These are phyloP conservation scores for Ptyas mucosa DNA, from an alignment of 2,113 vertebrate species.

Conservation along the genomic window DNA sequence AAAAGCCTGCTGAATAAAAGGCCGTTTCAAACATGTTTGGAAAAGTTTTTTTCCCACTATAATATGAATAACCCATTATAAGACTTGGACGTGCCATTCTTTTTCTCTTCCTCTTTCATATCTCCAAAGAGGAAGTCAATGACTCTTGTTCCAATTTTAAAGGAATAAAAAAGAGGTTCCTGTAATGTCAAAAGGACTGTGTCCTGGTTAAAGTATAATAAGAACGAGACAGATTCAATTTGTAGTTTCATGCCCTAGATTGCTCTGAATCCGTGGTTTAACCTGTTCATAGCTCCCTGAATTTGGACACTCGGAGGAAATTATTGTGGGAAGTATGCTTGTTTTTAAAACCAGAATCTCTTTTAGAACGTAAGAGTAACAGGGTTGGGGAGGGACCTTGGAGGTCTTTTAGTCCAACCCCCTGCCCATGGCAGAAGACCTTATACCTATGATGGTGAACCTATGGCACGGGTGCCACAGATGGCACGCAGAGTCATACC, in stretches of 20 bases:
- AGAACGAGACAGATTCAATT: not conserved
- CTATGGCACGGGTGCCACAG: too few species aligned
- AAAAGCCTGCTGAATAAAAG: not conserved
- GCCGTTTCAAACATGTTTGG: not conserved
- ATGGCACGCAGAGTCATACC: too few species aligned
- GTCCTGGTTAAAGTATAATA: not conserved
- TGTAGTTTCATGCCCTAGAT: not conserved
- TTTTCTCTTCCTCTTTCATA: not conserved
- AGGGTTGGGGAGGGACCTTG: not conserved
- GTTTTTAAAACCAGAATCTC: not conserved
- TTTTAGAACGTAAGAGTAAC: not conserved
- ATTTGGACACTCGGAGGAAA: not conserved
- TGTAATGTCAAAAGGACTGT: not conserved
- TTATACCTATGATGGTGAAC: too few species aligned
- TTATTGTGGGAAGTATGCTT: not conserved
- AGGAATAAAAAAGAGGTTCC: not conserved
- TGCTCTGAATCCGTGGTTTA: not conserved
- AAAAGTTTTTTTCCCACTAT: not conserved
- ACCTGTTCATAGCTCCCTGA: not conserved
- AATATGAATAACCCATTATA: not conserved
- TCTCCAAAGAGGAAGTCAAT: not conserved
- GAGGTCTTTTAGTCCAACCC: not conserved
- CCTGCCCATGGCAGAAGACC: not conserved
- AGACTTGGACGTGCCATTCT: not conserved
- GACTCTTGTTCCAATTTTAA: not conserved